Conservation (phyloP, 2,797 vertebrate genomes). For the Otolemur crassicaudatus region DNA sequence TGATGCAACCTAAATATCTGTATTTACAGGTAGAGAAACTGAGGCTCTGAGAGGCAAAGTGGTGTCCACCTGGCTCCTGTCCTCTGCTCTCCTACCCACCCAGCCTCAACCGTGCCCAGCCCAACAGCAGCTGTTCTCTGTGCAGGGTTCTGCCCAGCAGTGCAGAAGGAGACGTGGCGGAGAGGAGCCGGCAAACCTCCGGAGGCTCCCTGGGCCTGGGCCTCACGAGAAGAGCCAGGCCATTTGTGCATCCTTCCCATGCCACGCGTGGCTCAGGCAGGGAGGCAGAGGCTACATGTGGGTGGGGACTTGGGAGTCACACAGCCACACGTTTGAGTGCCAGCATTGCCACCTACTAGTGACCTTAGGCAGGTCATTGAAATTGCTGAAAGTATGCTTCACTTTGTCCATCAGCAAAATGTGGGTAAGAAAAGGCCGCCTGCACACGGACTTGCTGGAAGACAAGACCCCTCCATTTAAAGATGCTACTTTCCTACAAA, state of each 20-base stretch:
- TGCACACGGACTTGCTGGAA: neutral
- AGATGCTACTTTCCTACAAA: neutral
- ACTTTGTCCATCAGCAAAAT: neutral
- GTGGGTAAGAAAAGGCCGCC: neutral
- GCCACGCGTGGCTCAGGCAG: accelerated
- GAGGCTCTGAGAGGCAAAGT: neutral
- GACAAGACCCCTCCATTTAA: neutral
- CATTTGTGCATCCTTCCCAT: accelerated
- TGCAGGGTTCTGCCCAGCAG: neutral
- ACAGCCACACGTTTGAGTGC: neutral
- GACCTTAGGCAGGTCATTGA: neutral
- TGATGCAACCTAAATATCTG: too few relatives aligned
- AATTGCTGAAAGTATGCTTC: neutral
- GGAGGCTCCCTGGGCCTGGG: too few relatives aligned
- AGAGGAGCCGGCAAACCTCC: neutral
- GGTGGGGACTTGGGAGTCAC: neutral
- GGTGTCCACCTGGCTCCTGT: too few relatives aligned
- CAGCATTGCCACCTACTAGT: neutral
- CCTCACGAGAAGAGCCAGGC: accelerated
- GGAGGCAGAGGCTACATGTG: neutral
- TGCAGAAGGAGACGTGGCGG: neutral
- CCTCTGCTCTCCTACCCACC: too few relatives aligned
- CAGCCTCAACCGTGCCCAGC: accelerated
- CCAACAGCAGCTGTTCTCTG: neutral
- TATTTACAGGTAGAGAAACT: neutral